Evolutionary conservation across 2,797 vertebrate genomes (phyloP), one percentile per base, ranked within the genome.

Genomic region (Leontocebus nigricollis): DNA sequence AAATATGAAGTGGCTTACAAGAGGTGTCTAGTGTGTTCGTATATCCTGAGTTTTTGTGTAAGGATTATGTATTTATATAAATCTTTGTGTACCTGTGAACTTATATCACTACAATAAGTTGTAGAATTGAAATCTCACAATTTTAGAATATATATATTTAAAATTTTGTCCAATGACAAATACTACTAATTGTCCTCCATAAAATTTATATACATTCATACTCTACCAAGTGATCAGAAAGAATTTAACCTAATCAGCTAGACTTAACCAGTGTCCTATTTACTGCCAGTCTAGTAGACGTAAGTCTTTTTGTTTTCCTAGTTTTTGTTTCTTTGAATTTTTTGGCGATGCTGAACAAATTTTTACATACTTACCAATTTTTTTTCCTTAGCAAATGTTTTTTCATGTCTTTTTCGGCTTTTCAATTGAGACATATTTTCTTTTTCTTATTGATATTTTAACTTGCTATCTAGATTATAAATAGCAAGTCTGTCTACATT

Each of bases 81-180:
- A 82, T 94, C 41, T 75, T 30, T 44, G 9, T 57, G 48, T 7
- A 88, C 27, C 77, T 82, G 1, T 15, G 27, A 84, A 84, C 61
- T 94, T 83, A 22, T n/a, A 55, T 73, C 33, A 20, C 67, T 93
- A 81, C 90, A 73, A 57, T 87, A 93, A 96, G n/a, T 95, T 64
- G 24, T 10, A 61, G 75, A 79, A 85, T 61, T 52, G 13, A 80
- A 88, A 79, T 93, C 14, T 79, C 46, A 96, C 83, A 41, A 90
- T 83, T 30, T 85, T 89, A 79, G 27, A 91, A 73, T 59, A 67
- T 80, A 24, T 36, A 50, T 27, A 79, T 76, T 82, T 72, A 13
- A 75, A 80, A 59, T 92, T 61, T 67, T 93, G 5, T 85, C 17
- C 46, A 8, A 36, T 70, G 24, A 73, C 44, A 79, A 70, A 88